phyloP scores from a whole-genome alignment of 2,113 vertebrate species.

The Mystacornis crossleyi region DNA sequence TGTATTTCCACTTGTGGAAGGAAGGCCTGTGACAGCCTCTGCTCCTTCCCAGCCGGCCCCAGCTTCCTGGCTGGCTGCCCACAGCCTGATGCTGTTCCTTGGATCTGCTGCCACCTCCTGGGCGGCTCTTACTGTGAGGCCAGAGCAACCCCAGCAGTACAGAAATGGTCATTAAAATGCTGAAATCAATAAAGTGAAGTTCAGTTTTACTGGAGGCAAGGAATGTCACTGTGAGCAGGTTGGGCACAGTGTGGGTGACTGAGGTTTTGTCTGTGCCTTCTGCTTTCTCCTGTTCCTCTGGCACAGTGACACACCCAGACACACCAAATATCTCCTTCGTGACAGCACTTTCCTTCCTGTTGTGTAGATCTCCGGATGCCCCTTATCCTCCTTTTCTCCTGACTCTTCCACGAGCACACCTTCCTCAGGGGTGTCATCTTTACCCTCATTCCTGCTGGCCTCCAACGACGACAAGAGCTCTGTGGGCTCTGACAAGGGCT shows the following conservation, averaged over 20 bases:
- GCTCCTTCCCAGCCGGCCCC: not conserved
- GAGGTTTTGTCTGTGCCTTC: not conserved
- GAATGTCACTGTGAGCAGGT: not conserved
- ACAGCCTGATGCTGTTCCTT: not conserved
- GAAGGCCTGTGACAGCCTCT: too few species aligned
- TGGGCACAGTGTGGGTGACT: not conserved
- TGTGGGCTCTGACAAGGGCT: not conserved
- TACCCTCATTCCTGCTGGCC: not conserved
- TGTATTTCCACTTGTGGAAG: not conserved
- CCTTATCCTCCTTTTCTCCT: slow-evolving; percentile 76
- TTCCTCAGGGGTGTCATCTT: slow-evolving; percentile 75
- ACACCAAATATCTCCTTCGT: not conserved
- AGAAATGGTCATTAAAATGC: not conserved
- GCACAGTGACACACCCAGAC: not conserved
- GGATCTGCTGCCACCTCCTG: slow-evolving; percentile 74
- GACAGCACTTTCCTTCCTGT: not conserved
- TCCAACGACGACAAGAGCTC: slow-evolving; percentile 58
- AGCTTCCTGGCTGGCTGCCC: not conserved
- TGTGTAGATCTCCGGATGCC: slow-evolving; percentile 82
- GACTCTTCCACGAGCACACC: slow-evolving; percentile 82
- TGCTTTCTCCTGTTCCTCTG: not conserved
- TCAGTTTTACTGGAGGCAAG: not conserved
- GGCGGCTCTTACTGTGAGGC: not conserved
- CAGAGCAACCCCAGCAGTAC: not conserved
- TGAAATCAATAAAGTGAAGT: not conserved